Evolutionary conservation across 2,113 vertebrate genomes (phyloP), one percentile per base, ranked within the genome.

Genomic region (Antechinus stuartii): DNA sequence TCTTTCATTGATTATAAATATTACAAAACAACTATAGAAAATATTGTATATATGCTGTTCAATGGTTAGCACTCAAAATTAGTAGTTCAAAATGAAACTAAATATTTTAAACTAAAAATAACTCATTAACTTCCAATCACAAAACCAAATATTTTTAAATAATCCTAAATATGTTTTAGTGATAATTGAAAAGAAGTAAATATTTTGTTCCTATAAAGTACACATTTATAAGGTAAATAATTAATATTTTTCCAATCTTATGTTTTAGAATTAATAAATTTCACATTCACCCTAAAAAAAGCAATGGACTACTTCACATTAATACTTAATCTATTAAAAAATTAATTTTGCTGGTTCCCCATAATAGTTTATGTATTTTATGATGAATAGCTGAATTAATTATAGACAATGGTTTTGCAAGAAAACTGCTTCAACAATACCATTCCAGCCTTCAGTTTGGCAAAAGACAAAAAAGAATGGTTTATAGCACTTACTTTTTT

Each of bases 401-500:
- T 42, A 8, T 68, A 68, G 30, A 23, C 19, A 42, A 42, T 23
- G n/a, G 16, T 84, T 84, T 84, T 42, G 6, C 16, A 84, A 84
- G n/a, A 84, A 42, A 76, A 84, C 42, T 84, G n/a, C 35, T 84
- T 42, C 42, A 42, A 84, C 2, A 42, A 7, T 42, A 5, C 27
- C 68, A 5, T 6, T 84, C 19, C 30, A 68, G 30, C 0, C 2
- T 19, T 84, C n/a, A 84, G 35, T 84, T 84, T 84, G 16, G n/a
- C 7, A 84, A 16, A n/a, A 84, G 42, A 42, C 19, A 8, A 42
- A 42, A 84, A 84, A 84, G n/a, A 42, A 84, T 84, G 16, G 35
- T 92, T 90, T 26, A 94, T 53, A 95, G 91, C 50, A 99, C 99
- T 99, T 99, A 99, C 99, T 99, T 99, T 98, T 99, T 99, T 93